phyloP scores from a whole-genome alignment of 2,888 invertebrate species.

The Phasia obesa region DNA sequence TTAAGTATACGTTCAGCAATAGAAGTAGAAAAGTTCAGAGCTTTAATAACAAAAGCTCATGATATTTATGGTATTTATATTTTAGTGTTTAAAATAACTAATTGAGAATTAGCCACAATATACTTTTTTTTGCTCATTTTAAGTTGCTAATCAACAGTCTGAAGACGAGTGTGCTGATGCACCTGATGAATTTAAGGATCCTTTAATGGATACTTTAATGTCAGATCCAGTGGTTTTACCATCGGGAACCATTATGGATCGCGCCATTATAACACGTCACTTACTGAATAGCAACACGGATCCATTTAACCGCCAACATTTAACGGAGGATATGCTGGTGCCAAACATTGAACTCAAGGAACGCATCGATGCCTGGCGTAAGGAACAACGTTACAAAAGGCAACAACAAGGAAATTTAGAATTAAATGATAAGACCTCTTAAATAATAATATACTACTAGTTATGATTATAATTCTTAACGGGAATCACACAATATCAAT shows the following conservation, averaged over 20 bases:
- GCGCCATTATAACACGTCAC: constrained; percentile 95
- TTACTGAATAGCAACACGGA: constrained; percentile 97
- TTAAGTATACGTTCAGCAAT: constrained; percentile 91
- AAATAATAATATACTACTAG: constrained; percentile 68
- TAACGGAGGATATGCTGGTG: constrained; percentile 95
- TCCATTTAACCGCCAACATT: constrained; percentile 97
- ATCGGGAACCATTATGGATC: constrained; percentile 96
- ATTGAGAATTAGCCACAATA: not conserved
- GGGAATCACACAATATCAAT: constrained; percentile 52
- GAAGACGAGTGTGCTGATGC: constrained; percentile 97
- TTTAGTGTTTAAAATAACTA: not conserved
- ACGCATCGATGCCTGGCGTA: constrained; percentile 93
- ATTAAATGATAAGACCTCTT: constrained; percentile 80
- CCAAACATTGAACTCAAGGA: constrained; percentile 94
- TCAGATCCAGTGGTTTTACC: constrained; percentile 96
- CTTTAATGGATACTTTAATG: constrained; percentile 98
- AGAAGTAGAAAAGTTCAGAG: constrained; percentile 93
- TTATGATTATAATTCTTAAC: constrained; percentile 36
- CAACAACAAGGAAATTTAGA: constrained; percentile 75
- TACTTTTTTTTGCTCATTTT: constrained; percentile 12
- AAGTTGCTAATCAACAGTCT: constrained; percentile 90
- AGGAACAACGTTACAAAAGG: constrained; percentile 85
- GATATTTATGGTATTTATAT: constrained; percentile 85
- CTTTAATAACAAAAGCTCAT: constrained; percentile 89
- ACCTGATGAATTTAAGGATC: constrained; percentile 98